phyloP scores from a whole-genome alignment of 1,140 invertebrate genomes.

The Rhagoletis zephyria region DNA sequence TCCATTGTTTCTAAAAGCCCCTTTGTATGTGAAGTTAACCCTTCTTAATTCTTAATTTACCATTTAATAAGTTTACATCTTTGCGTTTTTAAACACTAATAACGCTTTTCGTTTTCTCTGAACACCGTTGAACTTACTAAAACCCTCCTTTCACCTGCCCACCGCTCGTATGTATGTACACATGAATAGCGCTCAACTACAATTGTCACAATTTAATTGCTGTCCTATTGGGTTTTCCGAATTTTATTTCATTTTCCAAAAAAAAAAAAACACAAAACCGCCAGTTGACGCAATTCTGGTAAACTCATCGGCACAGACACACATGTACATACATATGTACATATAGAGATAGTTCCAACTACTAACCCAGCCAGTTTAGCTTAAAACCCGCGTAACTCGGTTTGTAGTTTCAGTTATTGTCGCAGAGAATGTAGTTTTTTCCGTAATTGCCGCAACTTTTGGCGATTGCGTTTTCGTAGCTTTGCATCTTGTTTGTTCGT shows the following conservation, averaged over 20 bases:
- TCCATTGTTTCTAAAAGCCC: too few relatives aligned
- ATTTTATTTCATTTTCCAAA: slow-evolving; percentile 20
- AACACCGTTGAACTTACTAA: too few relatives aligned
- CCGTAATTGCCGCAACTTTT: slow-evolving; percentile 30
- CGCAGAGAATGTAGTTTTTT: neutral
- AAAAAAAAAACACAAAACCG: neutral
- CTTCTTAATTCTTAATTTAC: too few relatives aligned
- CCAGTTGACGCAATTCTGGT: slow-evolving; percentile 28
- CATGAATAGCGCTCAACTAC: too few relatives aligned
- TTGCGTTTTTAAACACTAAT: too few relatives aligned
- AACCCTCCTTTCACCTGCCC: too few relatives aligned
- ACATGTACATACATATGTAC: neutral
- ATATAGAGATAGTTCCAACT: neutral
- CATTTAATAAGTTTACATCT: too few relatives aligned
- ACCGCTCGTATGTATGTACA: too few relatives aligned
- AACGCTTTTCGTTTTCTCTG: too few relatives aligned
- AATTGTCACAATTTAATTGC: neutral
- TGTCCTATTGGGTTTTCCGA: neutral
- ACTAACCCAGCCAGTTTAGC: neutral
- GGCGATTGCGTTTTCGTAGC: slow-evolving; percentile 9
- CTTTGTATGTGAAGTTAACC: too few relatives aligned
- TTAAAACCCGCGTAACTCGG: slow-evolving; percentile 16
- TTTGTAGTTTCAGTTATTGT: slow-evolving; percentile 47
- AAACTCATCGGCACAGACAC: neutral
- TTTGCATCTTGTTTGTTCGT: neutral